Evolutionary conservation across 30 jellyfish, hydroid and myxozoan genomes (phyloP), one percentile per base, ranked within the genome.

Genomic region (Aurelia sp.): DNA sequence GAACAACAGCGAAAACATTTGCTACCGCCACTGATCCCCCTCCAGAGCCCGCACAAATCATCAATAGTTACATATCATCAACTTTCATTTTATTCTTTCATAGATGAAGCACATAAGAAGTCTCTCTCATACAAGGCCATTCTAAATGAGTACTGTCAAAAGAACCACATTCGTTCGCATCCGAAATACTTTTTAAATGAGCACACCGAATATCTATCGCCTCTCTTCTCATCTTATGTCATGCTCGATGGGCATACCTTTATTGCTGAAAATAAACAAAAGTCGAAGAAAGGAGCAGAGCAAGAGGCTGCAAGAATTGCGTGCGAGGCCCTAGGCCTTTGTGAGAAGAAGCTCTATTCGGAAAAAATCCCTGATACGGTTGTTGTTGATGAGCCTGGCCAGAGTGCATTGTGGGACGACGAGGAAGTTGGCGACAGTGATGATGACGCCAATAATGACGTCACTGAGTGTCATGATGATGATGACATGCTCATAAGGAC

Each of bases 251-350:
- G 79, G 2, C 23, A 69, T 3, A 27, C 21, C 37, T 69, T 27
- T 55, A 41, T 23, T 11, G 44, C 60, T 64, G 44, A 30, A 41
- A 18, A 41, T 11, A 51, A 41, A 13, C 79, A 69, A 31, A 27
- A 27, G 11, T 21, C 61, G 23, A 69, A 69, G 35, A 69, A 69
- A 50, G 16, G 35, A 40, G 79, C 79, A 0, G 79, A 69, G 27
- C 79, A 69, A 23, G 55, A 69, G 13, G 79, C 55, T 69, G 79
- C 79, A 0, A 30, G 61, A 13, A 40, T 69, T 40, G 79, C 62
- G 12, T 69, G 79, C 16, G 55, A 50, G 27, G 17, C 51, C 23
- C 21, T 69, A 18, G 61, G 79, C 17, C 20, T 69, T 23, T 27
- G 79, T 20, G 61, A 17, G 20, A 33, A 69, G 16, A 20, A 4